A percentile compares a stretch with the other conserved stretches of the same genome.
These are phyloP conservation scores for Drosophila stalkeri DNA, from an alignment of 2,888 invertebrate genomes.

Conservation along the genomic window DNA sequence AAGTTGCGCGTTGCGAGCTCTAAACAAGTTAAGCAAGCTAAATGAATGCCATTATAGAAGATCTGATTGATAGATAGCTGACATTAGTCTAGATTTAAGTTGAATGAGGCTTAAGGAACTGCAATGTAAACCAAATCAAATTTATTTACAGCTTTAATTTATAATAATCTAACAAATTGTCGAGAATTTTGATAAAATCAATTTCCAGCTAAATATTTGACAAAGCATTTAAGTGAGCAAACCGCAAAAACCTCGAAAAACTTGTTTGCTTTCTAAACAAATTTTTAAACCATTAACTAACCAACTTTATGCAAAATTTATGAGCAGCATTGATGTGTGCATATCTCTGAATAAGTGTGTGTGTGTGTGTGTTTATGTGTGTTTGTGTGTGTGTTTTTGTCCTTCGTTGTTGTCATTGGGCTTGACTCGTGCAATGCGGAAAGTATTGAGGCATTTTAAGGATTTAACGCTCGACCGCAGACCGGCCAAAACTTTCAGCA, in stretches of 20 bases:
- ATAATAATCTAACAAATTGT: background rate
- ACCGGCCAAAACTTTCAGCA: constrained; percentile 41
- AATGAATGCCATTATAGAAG: constrained; percentile 8
- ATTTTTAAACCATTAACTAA: constrained; percentile 77
- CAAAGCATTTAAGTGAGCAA: constrained; percentile 37
- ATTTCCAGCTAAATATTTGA: constrained; percentile 42
- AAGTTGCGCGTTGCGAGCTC: constrained; percentile 44
- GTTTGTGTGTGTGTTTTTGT: constrained; percentile 14
- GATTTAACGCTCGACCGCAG: constrained; percentile 71
- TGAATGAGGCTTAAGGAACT: background rate
- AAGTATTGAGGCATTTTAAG: constrained; percentile 74
- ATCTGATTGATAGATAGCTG: background rate
- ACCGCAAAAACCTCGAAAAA: constrained; percentile 46
- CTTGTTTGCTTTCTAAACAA: constrained; percentile 42
- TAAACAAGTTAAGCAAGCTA: constrained; percentile 3
- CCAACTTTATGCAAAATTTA: constrained; percentile 63
- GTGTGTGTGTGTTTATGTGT: constrained; percentile 17
- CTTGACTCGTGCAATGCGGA: constrained; percentile 36
- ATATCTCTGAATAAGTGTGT: constrained; percentile 2
- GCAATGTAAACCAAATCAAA: background rate
- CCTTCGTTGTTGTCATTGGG: constrained; percentile 43
- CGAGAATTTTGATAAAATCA: constrained; percentile 8
- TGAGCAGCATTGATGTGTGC: constrained; percentile 46
- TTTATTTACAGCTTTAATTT: background rate
- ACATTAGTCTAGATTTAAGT: background rate